These are phyloP conservation scores for Triops cancriformis DNA, from an alignment of 1,140 invertebrate species.

Conservation along the genomic window DNA sequence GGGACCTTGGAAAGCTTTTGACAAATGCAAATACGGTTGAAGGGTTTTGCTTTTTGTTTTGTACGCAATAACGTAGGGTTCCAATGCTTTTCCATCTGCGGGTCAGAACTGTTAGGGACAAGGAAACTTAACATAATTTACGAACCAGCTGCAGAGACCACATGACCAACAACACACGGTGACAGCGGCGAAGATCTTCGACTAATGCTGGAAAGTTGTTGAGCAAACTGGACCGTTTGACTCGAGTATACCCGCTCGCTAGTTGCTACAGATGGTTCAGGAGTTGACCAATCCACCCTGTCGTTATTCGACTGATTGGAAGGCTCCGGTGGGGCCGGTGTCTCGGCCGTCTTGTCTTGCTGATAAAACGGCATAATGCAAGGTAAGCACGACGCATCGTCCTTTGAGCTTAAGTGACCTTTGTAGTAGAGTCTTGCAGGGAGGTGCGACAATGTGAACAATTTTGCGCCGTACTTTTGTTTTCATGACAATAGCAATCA, in stretches of 20 bases:
- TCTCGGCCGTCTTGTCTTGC: neutral
- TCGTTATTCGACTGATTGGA: neutral
- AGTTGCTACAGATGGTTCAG: neutral
- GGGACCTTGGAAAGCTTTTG: constrained; percentile 32
- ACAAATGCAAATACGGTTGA: constrained; percentile 30
- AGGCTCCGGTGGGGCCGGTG: neutral
- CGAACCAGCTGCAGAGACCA: neutral
- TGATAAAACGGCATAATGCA: neutral
- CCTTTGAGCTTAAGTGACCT: neutral
- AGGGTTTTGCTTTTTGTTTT: constrained; percentile 24
- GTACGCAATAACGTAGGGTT: constrained; percentile 29
- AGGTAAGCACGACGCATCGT: neutral
- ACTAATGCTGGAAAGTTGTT: constrained; percentile 34
- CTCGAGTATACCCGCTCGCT: neutral
- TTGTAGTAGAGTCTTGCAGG: neutral
- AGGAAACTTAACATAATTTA: neutral
- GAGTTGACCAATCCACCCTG: neutral
- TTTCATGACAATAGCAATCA: constrained; percentile 21
- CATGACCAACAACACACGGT: constrained; percentile 32
- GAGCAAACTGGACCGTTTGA: constrained; percentile 20
- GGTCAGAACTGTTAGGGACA: neutral
- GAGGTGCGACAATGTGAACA: neutral
- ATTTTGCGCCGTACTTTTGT: neutral
- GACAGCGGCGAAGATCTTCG: constrained; percentile 28
- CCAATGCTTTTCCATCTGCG: neutral